phyloP scores from a whole-genome alignment of 2,113 vertebrate genomes.

The Tragelaphus buxtoni region DNA sequence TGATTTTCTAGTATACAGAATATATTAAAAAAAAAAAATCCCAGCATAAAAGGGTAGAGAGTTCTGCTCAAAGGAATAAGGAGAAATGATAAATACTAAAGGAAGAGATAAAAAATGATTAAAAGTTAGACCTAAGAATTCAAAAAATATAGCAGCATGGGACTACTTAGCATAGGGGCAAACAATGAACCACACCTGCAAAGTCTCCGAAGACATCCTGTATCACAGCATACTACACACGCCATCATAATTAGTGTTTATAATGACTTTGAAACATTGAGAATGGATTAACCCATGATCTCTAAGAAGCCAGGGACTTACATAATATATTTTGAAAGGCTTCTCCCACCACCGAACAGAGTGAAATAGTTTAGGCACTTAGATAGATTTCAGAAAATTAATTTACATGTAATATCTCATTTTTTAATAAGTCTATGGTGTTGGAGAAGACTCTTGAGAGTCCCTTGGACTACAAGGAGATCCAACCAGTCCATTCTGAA shows the following conservation, averaged over 20 bases:
- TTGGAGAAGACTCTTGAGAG: too few species aligned
- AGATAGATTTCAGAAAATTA: background rate
- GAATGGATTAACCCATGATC: conserved; percentile 32
- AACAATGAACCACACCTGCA: background rate
- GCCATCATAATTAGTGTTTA: conserved; percentile 41
- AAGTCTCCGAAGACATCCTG: background rate
- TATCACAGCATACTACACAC: conserved; percentile 22
- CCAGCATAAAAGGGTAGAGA: background rate
- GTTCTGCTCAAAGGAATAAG: background rate
- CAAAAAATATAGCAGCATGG: background rate
- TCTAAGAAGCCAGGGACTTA: conserved; percentile 23
- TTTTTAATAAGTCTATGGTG: background rate
- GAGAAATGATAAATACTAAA: background rate
- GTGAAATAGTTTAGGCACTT: background rate
- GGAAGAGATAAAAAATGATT: background rate
- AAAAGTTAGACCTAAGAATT: background rate
- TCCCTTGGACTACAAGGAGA: too few species aligned
- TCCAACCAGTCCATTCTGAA: too few species aligned
- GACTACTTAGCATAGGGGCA: background rate
- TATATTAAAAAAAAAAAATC: background rate
- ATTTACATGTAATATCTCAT: background rate
- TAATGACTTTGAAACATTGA: conserved; percentile 47
- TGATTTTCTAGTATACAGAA: background rate
- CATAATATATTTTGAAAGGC: conserved; percentile 18
- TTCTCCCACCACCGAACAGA: background rate